Evolutionary conservation across 2,797 vertebrate species (phyloP), one percentile per base, ranked within the genome.

Genomic region (Oryzias dopingdopingensis): DNA sequence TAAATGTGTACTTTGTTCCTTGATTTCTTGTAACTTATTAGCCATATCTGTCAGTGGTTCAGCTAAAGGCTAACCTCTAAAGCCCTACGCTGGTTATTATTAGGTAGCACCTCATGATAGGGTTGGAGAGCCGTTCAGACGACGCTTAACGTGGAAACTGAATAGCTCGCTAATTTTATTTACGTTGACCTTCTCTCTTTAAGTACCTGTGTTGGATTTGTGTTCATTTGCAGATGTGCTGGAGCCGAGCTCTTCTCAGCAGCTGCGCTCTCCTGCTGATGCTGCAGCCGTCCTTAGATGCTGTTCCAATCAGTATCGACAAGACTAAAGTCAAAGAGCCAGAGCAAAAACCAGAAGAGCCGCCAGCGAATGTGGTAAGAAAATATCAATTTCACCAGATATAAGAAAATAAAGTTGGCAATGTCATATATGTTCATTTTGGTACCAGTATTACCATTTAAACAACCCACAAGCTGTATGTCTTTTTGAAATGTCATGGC

Each of bases 231-330:
- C 90, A 99, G 96, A 95, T 96, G 94, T 90, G 80, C 70, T 86
- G 86, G 89, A 81, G 79, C 44, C 84, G 72, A 76, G 70, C 81
- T 59, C 6, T 90, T 47, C 52, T 91, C 52, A 59, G 80, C 55
- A 83, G 87, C 79, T 86, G 91, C 79, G 65, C 92, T 61, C 73
- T 94, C 75, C 54, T 94, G 66, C 65, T 91, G 5, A 87, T 87
- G 79, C 79, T 94, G 66, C 79, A 94, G 53, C 59, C 91, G 68
- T 78, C 63, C 69, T 78, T 91, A 40, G 84, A 94, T 77, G 89
- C 94, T 53, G 95, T 99, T 58, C 97, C 97, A 57, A 96, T 99
- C 74, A 94, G 94, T 42, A 87, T 96, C 61, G 96, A 97, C 66
- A 98, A 96, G 83, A 97, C 94, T 18, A 96, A 96, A 87, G 90